Evolutionary conservation across 2,888 invertebrate species (phyloP), one percentile per base, ranked within the genome.

Genomic region (Lagria hirta): DNA sequence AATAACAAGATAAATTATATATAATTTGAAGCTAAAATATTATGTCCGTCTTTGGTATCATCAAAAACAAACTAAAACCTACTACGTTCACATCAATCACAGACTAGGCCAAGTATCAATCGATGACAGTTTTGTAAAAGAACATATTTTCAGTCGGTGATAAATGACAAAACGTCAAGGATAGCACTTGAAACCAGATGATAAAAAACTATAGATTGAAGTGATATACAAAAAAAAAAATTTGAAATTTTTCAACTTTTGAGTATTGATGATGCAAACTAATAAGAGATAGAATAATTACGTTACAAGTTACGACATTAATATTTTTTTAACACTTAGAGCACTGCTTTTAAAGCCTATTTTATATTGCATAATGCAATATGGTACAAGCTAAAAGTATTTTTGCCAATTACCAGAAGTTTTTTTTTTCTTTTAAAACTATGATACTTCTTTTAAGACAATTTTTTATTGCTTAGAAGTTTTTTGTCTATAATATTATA

Each of bases 381-480:
- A 24, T 33, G 20, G 16, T 33, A 33, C 33, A 41, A 26, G 41
- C 32, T 32, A 32, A 6, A 37, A 29, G 22, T 29, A 12, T 15
- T 16, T 16, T 26, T 42, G 26, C 28, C 29, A 28, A 5, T 40
- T 13, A 40, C 22, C 16, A n/a, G n/a, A n/a, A n/a, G n/a, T n/a
- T n/a, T n/a, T n/a, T n/a, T n/a, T n/a, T n/a, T n/a, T n/a, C n/a
- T n/a, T n/a, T n/a, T n/a, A n/a, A n/a, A n/a, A n/a, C n/a, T n/a
- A n/a, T n/a, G n/a, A n/a, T n/a, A n/a, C n/a, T n/a, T n/a, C n/a
- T n/a, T n/a, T n/a, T n/a, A n/a, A n/a, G n/a, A n/a, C n/a, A n/a
- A n/a, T 35, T 29, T 30, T 42, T 52, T 52, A 52, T 52, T 52
- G 52, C 52, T 50, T 50, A 46, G 48, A 48, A 49, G 44, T 41